phyloP scores from a whole-genome alignment of 2,797 vertebrate species.

The Lerista edwardsae region DNA sequence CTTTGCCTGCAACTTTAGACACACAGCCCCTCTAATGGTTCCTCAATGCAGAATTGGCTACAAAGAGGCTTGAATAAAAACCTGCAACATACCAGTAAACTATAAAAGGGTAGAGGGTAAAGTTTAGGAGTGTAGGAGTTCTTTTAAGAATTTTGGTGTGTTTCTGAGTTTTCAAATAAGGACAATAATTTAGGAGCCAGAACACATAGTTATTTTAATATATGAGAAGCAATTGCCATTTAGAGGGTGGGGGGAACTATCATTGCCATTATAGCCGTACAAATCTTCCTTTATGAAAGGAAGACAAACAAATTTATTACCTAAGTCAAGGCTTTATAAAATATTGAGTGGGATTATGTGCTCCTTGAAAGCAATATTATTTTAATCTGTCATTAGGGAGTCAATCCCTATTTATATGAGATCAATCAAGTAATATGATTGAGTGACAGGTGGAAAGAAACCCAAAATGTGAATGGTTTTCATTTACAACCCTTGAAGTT shows the following conservation, averaged over 20 bases:
- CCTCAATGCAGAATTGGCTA: not conserved
- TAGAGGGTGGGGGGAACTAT: conserved; percentile 60
- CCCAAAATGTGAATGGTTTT: conserved; percentile 68
- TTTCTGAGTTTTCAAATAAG: conserved; percentile 19
- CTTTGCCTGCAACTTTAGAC: not conserved
- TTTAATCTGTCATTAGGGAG: conserved; percentile 73
- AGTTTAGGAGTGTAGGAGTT: conserved; percentile 7
- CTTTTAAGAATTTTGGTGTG: conserved; percentile 3
- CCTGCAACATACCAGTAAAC: not conserved
- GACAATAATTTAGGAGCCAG: conserved; percentile 58
- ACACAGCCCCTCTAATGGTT: not conserved
- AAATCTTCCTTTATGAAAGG: conserved; percentile 78
- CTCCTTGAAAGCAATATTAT: conserved; percentile 74
- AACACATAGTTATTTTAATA: conserved; percentile 72
- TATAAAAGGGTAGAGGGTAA: conserved; percentile 19
- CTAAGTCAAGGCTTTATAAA: conserved; percentile 73
- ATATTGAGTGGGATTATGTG: conserved; percentile 70
- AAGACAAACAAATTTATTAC: conserved; percentile 68
- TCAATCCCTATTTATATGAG: conserved; percentile 64
- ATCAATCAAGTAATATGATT: conserved; percentile 68
- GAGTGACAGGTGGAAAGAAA: conserved; percentile 65
- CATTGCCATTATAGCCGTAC: conserved; percentile 62
- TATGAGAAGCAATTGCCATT: conserved; percentile 62
- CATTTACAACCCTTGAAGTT: conserved; percentile 43
- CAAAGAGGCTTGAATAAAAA: not conserved